phyloP scores from a whole-genome alignment of 2,888 invertebrate genomes.

The Aphodius sticticus region DNA sequence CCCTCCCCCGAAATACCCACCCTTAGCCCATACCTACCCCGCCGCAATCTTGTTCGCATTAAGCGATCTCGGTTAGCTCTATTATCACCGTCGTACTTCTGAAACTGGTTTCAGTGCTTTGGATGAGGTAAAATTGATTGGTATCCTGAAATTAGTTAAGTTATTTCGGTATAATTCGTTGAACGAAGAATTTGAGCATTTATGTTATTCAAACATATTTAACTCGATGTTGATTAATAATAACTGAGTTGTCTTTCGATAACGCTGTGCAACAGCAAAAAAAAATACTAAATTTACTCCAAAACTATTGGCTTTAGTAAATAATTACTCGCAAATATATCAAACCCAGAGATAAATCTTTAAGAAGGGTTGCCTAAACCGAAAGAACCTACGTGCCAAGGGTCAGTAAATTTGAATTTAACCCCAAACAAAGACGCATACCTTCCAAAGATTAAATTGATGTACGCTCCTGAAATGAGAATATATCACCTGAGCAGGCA shows the following conservation, averaged over 20 bases:
- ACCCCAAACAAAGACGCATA: constrained; percentile 21
- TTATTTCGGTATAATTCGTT: too few species aligned
- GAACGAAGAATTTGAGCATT: too few species aligned
- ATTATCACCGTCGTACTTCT: background rate
- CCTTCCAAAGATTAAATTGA: constrained; percentile 19
- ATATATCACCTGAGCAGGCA: background rate
- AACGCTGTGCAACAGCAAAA: too few species aligned
- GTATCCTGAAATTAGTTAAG: too few species aligned
- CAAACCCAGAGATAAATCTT: too few species aligned
- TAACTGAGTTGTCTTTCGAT: too few species aligned
- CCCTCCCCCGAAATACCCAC: background rate
- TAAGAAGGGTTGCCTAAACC: background rate
- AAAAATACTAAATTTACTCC: too few species aligned
- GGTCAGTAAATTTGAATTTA: background rate
- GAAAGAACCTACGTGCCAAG: background rate
- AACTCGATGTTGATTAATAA: too few species aligned
- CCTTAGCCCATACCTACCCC: background rate
- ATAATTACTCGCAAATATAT: too few species aligned
- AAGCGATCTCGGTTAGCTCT: background rate
- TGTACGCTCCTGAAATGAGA: constrained; percentile 9
- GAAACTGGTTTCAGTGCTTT: background rate
- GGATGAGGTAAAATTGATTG: background rate
- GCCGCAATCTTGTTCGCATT: background rate
- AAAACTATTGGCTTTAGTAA: too few species aligned
- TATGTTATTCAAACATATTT: too few species aligned